Base-by-base conservation (phyloP, 2,888 invertebrate genomes). In the Plutella xylostella region DNA sequence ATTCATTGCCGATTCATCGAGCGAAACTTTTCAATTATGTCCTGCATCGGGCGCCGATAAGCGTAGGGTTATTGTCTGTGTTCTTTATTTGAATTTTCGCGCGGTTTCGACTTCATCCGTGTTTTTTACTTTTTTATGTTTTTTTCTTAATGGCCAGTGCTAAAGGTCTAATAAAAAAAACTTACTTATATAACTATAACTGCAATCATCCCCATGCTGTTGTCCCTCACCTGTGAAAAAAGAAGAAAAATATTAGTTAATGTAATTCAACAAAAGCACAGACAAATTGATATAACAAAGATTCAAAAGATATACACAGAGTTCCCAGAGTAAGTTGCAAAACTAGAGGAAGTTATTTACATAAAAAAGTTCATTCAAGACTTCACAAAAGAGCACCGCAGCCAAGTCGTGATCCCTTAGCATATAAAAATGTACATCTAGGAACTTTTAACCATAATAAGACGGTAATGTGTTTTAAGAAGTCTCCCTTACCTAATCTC, bases 111-210 rank as follows among this genome's bases (percentile, higher is more conserved):
- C n/a, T n/a, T n/a, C n/a, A n/a, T n/a, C n/a, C n/a, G n/a, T n/a
- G n/a, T n/a, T n/a, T n/a, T n/a, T n/a, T n/a, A n/a, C n/a, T n/a
- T n/a, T n/a, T n/a, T n/a, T n/a, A n/a, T n/a, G n/a, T n/a, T n/a
- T n/a, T n/a, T n/a, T n/a, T n/a, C n/a, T n/a, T n/a, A n/a, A n/a
- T n/a, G n/a, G n/a, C n/a, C n/a, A n/a, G n/a, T n/a, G n/a, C n/a
- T n/a, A n/a, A n/a, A n/a, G n/a, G n/a, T n/a, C n/a, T n/a, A n/a
- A n/a, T n/a, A 28, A 12, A 28, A 28, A 28, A 28, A 31, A 79
- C 83, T 83, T 60, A 83, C 83, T 83, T 83, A 83, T 83, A 79
- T 83, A 83, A 74, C 82, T 83, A 72, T 83, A 83, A 67, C 82
- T 75, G 82, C 83, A 82, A 61, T 82, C 82, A 65, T 83, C 82